Evolutionary conservation across 1,140 invertebrate species (phyloP).

Genomic region (Drosophila carrolli): DNA sequence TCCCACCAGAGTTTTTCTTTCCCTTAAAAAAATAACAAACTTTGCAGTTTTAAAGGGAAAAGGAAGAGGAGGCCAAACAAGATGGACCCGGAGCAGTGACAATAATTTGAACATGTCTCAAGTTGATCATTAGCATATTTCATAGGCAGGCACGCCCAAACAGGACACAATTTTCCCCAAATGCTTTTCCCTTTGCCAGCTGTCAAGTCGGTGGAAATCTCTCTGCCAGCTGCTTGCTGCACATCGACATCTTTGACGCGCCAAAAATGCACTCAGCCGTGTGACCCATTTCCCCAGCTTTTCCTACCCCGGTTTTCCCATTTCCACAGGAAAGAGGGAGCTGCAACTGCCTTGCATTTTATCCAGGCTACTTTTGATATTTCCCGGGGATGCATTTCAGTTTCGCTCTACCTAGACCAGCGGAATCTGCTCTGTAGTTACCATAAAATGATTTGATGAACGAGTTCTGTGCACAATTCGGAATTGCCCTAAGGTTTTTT

Average conservation of each 20-base stretch:
- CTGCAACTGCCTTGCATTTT: slow-evolving; percentile 46
- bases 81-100: slow-evolving; percentile 49
- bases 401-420: slow-evolving; percentile 7
- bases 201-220: slow-evolving; percentile 33
- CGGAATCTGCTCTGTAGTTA: slow-evolving; percentile 53
- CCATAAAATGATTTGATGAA: slow-evolving; percentile 81
- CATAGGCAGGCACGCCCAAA: slow-evolving; percentile 61
- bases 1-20: not conserved
- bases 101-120: slow-evolving; percentile 82
- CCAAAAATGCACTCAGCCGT: slow-evolving; percentile 80
- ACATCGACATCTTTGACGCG: slow-evolving; percentile 77
- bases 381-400: slow-evolving; percentile 27
- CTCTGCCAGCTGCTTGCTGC: slow-evolving; percentile 31
- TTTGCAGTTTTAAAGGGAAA: slow-evolving; percentile 40
- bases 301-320: slow-evolving; percentile 13
- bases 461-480: slow-evolving; percentile 57
- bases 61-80: slow-evolving; percentile 30
- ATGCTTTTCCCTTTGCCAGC: slow-evolving; percentile 31
- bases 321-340: slow-evolving; percentile 31
- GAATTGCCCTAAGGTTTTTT: slow-evolving; percentile 16
- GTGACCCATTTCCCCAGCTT: slow-evolving; percentile 74
- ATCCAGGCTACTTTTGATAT: slow-evolving; percentile 16
- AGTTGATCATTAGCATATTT: slow-evolving; percentile 84
- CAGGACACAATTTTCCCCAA: slow-evolving; percentile 39
- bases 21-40: slow-evolving; percentile 2